Evolutionary conservation across 2,113 vertebrate species (phyloP), one percentile per base, ranked within the genome.

Genomic region (Hystrix cristata): DNA sequence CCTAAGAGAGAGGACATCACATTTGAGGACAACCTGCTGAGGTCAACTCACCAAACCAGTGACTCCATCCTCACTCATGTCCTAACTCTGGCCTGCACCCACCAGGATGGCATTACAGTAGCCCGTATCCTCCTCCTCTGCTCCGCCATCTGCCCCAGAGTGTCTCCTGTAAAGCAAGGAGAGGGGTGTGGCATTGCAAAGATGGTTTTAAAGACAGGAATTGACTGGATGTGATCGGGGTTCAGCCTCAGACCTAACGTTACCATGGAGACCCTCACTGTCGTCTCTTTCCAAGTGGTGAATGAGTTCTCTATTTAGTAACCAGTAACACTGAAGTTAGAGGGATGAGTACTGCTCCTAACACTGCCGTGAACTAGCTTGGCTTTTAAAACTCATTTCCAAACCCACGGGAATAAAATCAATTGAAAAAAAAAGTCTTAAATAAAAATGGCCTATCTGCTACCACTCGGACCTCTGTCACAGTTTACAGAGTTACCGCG

Each of bases 301-400:
- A 82, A 87, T 38, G 65, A 34, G 46, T 13, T 60, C 84, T 94
- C 78, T 27, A 6, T 71, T 93, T 89, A 78, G n/a, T 43, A 95
- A 80, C 57, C 34, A 81, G 7, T 38, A 87, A 48, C 38, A 60
- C 46, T 59, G 21, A 48, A 51, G 9, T 91, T 78, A 60, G 25
- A 72, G 43, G 31, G 46, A 48, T 53, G 23, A 31, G 5, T 34
- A 18, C 11, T 34, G 0, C 69, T 90, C 62, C 48, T 10, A 59
- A 67, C 1, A 78, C 18, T 51, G 71, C 64, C 21, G 0, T 76
- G 74, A 97, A 51, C 69, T 19, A 87, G 12, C 29, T 12, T 2
- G 23, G 59, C 48, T 64, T 78, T 80, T 59, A 6, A 19, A 69
- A 27, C 62, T 67, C 31, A 67, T 67, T 51, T 27, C 67, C n/a